phyloP scores from a whole-genome alignment of 2,888 invertebrate genomes.

The Hydroisotoma schaefferi region DNA sequence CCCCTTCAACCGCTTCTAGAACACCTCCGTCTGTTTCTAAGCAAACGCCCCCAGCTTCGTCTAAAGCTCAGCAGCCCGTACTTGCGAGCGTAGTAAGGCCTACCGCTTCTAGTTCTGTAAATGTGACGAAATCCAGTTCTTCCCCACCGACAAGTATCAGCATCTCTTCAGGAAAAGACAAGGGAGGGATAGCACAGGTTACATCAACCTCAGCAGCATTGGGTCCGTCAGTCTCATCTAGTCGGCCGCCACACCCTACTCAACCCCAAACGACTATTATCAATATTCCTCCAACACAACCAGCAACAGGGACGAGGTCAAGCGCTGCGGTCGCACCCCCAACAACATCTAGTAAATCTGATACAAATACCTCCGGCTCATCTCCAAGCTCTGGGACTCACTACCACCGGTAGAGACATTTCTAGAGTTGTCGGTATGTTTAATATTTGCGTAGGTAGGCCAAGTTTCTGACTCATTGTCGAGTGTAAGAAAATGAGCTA shows the following conservation, averaged over 20 bases:
- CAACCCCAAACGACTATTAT: conserved; percentile 3
- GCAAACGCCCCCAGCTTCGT: neutral
- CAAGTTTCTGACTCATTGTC: no score
- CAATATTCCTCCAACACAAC: conserved; percentile 1
- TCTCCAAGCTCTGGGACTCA: no score
- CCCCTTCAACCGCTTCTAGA: neutral
- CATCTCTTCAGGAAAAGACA: conserved; percentile 9
- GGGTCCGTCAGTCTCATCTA: neutral
- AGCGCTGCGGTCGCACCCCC: no score
- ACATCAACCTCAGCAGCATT: neutral
- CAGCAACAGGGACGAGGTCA: neutral
- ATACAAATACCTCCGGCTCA: no score
- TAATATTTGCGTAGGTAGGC: no score
- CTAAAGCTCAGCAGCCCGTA: neutral
- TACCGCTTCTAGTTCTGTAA: neutral
- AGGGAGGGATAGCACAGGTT: neutral
- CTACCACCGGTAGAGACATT: no score
- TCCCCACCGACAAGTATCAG: neutral
- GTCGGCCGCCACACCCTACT: neutral
- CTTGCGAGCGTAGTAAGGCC: neutral
- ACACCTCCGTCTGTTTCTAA: neutral
- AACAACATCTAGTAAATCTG: neutral
- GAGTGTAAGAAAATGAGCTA: no score
- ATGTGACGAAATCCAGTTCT: conserved; percentile 6
- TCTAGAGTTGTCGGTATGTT: no score